Conservation (phyloP, 2,888 invertebrate species). For the Drosophila macrospina region DNA sequence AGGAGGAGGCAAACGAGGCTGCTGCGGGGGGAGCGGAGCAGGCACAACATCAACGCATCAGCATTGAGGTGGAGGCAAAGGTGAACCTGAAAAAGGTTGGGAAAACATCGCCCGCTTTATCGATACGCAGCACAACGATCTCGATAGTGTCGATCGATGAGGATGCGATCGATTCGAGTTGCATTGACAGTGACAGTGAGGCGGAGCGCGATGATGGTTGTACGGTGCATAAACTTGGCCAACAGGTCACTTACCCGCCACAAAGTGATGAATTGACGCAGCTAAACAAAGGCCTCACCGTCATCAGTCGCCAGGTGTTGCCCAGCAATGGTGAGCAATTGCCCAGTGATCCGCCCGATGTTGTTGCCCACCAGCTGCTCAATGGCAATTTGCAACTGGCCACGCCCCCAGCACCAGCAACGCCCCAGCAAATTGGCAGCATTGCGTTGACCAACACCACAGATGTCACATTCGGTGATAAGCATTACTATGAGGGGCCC, state of each 20-base stretch:
- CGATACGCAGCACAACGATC: slow-evolving; percentile 82
- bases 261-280: slow-evolving; percentile 73
- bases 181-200: slow-evolving; percentile 83
- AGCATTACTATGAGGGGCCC: slow-evolving; percentile 91
- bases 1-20: background rate
- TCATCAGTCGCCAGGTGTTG: slow-evolving; percentile 74
- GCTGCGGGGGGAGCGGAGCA: background rate
- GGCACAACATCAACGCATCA: slow-evolving; percentile 50
- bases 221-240: slow-evolving; percentile 83
- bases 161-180: slow-evolving; percentile 83
- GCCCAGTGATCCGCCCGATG: slow-evolving; percentile 33
- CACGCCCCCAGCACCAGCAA: slow-evolving; percentile 40
- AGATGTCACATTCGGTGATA: slow-evolving; percentile 91
- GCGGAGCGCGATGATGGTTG: slow-evolving; percentile 74
- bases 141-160: slow-evolving; percentile 83
- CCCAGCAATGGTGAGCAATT: slow-evolving; percentile 28
- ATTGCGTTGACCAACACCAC: slow-evolving; percentile 89
- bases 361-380: slow-evolving; percentile 62
- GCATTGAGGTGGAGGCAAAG: slow-evolving; percentile 69
- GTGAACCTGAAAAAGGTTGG: slow-evolving; percentile 51
- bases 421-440: slow-evolving; percentile 87
- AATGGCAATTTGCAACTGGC: slow-evolving; percentile 58
- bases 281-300: slow-evolving; percentile 75
- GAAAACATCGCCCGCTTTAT: slow-evolving; percentile 77
- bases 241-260: slow-evolving; percentile 77